A percentile compares a stretch with the other conserved stretches of the same genome.
These are phyloP conservation scores for Terrapene triunguis DNA, from an alignment of 2,113 vertebrate species.

Conservation along the genomic window DNA sequence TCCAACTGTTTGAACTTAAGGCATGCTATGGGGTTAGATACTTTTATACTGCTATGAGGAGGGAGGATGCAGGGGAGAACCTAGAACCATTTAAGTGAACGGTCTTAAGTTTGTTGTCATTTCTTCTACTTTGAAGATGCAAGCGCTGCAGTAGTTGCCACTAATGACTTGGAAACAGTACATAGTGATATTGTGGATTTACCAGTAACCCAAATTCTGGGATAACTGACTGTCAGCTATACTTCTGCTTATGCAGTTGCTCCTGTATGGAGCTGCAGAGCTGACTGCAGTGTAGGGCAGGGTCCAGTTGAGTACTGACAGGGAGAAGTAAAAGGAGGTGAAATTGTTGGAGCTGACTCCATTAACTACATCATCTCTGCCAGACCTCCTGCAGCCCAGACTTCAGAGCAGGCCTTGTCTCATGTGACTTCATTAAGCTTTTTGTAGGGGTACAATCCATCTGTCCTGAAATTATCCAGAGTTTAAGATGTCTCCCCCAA, in stretches of 20 bases:
- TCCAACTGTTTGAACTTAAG: background rate
- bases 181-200: background rate
- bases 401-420: background rate
- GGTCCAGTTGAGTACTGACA: background rate
- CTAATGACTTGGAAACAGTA: background rate
- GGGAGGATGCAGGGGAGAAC: background rate
- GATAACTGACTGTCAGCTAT: background rate
- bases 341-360: background rate
- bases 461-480: background rate
- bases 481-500: background rate
- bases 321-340: background rate
- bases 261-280: background rate
- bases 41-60: background rate
- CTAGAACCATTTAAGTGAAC: background rate
- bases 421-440: background rate
- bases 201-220: background rate
- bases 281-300: background rate
- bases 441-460: background rate
- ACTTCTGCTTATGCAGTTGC: background rate
- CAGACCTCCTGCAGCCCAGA: background rate
- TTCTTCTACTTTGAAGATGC: background rate
- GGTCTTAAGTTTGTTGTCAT: background rate
- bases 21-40: background rate
- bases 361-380: background rate
- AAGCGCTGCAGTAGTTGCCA: background rate